Conservation (phyloP, 2,888 invertebrate species). For the Catotricha subobsoleta region DNA sequence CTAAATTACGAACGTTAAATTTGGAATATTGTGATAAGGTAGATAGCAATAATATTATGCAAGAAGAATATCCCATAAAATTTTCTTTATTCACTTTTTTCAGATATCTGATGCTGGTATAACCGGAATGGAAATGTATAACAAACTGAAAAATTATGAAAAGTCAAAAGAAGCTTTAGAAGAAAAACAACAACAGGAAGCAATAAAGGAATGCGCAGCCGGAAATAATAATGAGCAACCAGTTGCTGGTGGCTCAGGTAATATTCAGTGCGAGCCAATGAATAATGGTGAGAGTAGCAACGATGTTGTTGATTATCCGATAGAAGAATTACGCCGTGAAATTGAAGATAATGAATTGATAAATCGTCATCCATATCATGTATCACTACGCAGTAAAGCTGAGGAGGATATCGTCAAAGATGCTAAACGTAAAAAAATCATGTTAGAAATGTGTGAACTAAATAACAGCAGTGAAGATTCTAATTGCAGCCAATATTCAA, state of each 20-base stretch:
- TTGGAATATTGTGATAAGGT: constrained; percentile 48
- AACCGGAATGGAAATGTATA: constrained; percentile 42
- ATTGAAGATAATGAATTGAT: constrained; percentile 12
- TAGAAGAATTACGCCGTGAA: constrained; percentile 12
- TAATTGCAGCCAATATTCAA: constrained; percentile 24
- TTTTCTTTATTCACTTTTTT: constrained; percentile 3
- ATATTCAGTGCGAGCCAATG: too few species aligned
- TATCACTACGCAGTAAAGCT: constrained; percentile 44
- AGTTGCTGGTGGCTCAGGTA: neutral
- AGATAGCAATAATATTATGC: neutral
- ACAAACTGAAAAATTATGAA: constrained; percentile 19
- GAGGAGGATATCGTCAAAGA: constrained; percentile 51
- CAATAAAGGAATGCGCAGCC: constrained; percentile 8
- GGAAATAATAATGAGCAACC: constrained; percentile 11
- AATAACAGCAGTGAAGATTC: constrained; percentile 6
- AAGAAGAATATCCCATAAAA: neutral
- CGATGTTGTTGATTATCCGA: neutral
- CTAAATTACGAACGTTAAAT: constrained; percentile 38
- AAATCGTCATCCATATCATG: constrained; percentile 17
- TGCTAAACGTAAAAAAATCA: constrained; percentile 42
- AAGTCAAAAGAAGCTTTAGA: constrained; percentile 13
- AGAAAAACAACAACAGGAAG: constrained; percentile 17
- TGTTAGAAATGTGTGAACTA: constrained; percentile 41
- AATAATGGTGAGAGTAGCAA: neutral
- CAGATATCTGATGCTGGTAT: constrained; percentile 46